Evolutionary conservation across 1,140 invertebrate genomes (phyloP).

Genomic region (Anastrepha obliqua): DNA sequence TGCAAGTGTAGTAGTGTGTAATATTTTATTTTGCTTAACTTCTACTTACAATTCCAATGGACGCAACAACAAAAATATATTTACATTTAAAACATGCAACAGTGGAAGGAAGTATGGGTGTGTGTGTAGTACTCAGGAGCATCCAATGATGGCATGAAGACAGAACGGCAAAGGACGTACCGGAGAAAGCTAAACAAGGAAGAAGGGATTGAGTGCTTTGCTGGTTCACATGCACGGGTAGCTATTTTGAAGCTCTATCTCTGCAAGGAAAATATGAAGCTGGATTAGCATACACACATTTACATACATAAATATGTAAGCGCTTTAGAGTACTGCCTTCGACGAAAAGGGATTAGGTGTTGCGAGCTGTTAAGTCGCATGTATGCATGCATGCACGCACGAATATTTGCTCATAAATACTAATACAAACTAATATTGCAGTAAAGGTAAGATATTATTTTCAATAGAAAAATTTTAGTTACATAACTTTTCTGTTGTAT

Average conservation of each 20-base stretch:
- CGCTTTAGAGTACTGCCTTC: background rate
- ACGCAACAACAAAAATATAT: constrained; percentile 10
- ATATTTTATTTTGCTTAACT: constrained; percentile 4
- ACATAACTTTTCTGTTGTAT: no score
- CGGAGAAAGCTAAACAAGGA: background rate
- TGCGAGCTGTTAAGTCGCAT: background rate
- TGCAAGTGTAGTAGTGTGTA: background rate
- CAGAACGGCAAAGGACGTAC: background rate
- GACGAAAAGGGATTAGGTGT: background rate
- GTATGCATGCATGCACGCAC: background rate
- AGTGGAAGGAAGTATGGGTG: background rate
- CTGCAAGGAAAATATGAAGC: background rate
- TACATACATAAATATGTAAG: background rate
- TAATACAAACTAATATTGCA: no score
- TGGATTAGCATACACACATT: constrained; percentile 43
- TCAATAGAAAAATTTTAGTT: no score
- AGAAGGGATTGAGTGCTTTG: constrained; percentile 10
- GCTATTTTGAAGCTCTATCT: background rate
- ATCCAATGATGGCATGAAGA: background rate
- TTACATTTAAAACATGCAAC: background rate
- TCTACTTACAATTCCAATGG: background rate
- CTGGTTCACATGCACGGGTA: no score
- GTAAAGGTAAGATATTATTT: no score
- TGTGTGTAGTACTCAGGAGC: background rate
- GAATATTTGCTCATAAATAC: background rate